Percentiles rank a stretch among this genome's conserved stretches.
These are phyloP conservation scores for Linyphia triangularis DNA, from an alignment of 2,888 invertebrate species.

Conservation along the genomic window DNA sequence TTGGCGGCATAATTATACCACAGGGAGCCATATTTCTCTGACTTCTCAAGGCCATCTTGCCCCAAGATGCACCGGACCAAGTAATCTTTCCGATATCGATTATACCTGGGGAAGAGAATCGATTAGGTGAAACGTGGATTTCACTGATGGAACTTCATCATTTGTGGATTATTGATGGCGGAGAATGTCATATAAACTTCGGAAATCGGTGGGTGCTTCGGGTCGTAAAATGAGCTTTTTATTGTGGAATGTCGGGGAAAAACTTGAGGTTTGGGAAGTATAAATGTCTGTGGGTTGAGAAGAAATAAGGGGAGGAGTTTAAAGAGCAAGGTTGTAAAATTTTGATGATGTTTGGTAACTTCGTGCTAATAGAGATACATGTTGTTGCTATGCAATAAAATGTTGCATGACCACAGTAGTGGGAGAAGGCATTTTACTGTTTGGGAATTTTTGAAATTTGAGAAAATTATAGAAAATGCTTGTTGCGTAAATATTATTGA, in stretches of 20 bases:
- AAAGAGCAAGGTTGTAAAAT: no score
- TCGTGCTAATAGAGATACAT: no score
- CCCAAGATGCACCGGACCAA: constrained; percentile 5
- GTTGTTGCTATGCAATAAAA: no score
- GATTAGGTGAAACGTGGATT: constrained; percentile 32
- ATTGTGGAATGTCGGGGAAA: not conserved
- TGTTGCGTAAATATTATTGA: no score
- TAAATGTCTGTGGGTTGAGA: not conserved
- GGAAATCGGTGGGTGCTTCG: constrained; percentile 32
- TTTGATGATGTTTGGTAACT: no score
- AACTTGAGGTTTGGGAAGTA: not conserved
- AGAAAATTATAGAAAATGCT: no score
- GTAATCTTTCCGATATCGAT: constrained; percentile 45
- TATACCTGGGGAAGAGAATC: constrained; percentile 20
- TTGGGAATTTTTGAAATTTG: no score
- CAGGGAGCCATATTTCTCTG: constrained; percentile 51
- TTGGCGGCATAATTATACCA: constrained; percentile 38
- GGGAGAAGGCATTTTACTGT: no score
- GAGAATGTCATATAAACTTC: constrained; percentile 36
- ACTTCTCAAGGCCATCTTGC: constrained; percentile 22
- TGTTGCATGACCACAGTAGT: no score
- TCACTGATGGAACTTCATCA: constrained; percentile 29
- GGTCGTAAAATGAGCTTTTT: not conserved
- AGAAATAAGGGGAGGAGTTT: not conserved
- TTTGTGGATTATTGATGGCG: constrained; percentile 14